phyloP scores from a whole-genome alignment of 1,140 invertebrate genomes.

The Coenobita brevimanus region DNA sequence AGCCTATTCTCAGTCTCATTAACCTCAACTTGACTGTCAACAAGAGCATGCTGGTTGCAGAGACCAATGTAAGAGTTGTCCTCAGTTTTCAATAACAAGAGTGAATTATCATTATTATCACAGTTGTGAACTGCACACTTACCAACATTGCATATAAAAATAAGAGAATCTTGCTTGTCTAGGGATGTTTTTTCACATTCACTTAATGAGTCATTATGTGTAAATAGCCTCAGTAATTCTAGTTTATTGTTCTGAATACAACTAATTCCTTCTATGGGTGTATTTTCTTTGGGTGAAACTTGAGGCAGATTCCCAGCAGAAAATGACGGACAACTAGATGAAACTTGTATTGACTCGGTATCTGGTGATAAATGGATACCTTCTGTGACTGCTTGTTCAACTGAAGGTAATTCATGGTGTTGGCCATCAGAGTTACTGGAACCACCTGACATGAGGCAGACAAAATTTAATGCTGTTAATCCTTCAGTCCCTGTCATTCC shows the following conservation, averaged over 20 bases:
- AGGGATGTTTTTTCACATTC: neutral
- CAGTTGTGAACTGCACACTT: constrained; percentile 37
- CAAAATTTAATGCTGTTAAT: neutral
- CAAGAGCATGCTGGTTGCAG: constrained; percentile 28
- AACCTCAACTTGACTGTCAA: neutral
- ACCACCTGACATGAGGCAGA: constrained; percentile 15
- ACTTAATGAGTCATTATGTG: neutral
- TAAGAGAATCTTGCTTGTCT: constrained; percentile 32
- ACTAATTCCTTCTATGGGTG: neutral
- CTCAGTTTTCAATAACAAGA: constrained; percentile 18
- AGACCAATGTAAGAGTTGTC: constrained; percentile 40
- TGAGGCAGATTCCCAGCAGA: neutral
- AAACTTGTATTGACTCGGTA: no score
- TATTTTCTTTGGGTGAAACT: neutral
- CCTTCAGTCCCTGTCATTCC: neutral
- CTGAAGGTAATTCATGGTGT: neutral
- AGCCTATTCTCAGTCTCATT: neutral
- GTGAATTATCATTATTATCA: constrained; percentile 35
- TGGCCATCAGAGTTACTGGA: neutral
- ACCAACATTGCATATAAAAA: constrained; percentile 43
- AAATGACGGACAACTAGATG: no score
- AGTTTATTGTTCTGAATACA: neutral
- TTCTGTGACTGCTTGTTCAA: neutral
- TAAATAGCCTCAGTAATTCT: neutral
- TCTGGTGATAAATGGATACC: neutral